These are phyloP conservation scores for Kryphioiulus occultus DNA, from an alignment of 2,888 invertebrate genomes.

Conservation along the genomic window DNA sequence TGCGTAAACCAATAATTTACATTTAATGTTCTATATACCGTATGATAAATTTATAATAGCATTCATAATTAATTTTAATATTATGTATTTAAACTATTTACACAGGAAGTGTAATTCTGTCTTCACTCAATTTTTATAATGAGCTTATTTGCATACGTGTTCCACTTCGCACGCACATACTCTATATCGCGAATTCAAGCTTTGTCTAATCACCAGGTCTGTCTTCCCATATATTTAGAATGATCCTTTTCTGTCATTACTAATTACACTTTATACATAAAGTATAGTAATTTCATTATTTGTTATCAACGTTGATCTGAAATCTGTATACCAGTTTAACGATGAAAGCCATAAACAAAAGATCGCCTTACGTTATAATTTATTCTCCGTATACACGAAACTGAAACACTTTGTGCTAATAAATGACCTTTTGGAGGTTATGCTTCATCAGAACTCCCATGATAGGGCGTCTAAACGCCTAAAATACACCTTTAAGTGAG, in stretches of 20 bases:
- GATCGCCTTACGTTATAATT: neutral
- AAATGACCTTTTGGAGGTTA: neutral
- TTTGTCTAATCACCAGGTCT: neutral
- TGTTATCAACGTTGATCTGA: neutral
- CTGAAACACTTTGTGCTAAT: neutral
- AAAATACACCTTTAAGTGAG: neutral
- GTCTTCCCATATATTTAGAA: neutral
- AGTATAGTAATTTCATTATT: neutral
- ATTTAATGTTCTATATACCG: neutral
- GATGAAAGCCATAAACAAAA: neutral
- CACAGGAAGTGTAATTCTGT: neutral
- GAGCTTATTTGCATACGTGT: neutral
- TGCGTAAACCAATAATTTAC: neutral
- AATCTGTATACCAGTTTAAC: neutral
- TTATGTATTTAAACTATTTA: neutral
- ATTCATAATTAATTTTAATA: neutral
- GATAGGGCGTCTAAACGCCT: slow-evolving; percentile 35
- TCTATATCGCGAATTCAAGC: too few relatives aligned
- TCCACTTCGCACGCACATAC: too few relatives aligned
- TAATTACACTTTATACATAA: too few relatives aligned
- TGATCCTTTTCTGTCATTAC: neutral
- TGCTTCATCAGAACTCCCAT: neutral
- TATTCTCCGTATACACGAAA: neutral
- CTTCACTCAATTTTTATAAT: neutral
- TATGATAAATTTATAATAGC: neutral